Conservation (phyloP, 2,797 vertebrate genomes). For the Cossypha niveicapilla region DNA sequence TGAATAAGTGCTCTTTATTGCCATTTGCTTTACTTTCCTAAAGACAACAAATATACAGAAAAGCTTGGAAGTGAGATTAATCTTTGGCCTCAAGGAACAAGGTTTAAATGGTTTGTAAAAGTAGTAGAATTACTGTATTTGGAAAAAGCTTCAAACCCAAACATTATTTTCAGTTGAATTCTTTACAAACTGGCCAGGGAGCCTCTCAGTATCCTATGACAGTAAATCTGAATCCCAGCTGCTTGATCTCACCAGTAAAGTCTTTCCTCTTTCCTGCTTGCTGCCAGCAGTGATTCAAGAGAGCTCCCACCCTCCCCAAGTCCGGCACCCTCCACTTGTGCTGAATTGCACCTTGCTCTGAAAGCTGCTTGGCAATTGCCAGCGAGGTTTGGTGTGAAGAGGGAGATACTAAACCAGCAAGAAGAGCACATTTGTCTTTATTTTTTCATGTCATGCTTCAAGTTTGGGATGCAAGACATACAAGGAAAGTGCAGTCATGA, state of each 20-base stretch:
- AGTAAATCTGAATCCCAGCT: not conserved
- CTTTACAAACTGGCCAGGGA: not conserved
- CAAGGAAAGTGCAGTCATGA: not conserved
- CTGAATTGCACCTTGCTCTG: not conserved
- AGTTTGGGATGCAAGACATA: not conserved
- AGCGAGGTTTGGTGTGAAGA: not conserved
- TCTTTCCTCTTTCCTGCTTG: not conserved
- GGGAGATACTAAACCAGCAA: not conserved
- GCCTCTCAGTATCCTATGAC: not conserved
- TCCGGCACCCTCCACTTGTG: not conserved
- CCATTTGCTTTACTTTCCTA: slow-evolving; percentile 23
- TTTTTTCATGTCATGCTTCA: not conserved
- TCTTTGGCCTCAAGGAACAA: slow-evolving; percentile 7
- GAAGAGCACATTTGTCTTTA: not conserved
- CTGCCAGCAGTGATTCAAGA: not conserved
- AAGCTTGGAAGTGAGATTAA: slow-evolving; percentile 3
- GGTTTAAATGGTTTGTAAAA: slow-evolving; percentile 17
- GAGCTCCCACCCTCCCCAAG: not conserved
- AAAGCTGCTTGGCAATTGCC: not conserved
- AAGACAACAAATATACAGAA: not conserved
- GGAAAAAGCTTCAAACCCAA: not conserved
- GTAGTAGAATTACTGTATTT: not conserved
- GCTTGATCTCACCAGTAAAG: not conserved
- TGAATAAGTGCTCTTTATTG: not conserved
- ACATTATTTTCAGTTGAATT: not conserved